Conservation (phyloP, 2,888 invertebrate species). For the Gastracanthus pulcherrimus region DNA sequence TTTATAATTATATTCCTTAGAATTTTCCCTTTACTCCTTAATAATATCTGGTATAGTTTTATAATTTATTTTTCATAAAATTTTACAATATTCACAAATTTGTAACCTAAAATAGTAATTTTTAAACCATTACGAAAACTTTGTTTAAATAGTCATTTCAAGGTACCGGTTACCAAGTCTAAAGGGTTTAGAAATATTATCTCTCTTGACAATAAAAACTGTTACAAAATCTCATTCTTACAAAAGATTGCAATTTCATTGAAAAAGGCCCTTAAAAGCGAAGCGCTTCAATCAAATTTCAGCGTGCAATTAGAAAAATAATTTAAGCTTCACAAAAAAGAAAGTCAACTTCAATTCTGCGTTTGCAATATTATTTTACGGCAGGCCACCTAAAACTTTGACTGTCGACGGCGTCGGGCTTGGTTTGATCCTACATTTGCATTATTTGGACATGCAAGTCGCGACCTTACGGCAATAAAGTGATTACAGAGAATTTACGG, state of each 20-base stretch:
- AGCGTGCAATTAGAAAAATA: slow-evolving; percentile 30
- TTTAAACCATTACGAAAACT: slow-evolving; percentile 39
- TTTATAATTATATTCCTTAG: slow-evolving; percentile 6
- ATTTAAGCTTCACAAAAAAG: background rate
- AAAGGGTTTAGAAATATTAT: slow-evolving; percentile 35
- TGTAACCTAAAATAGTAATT: slow-evolving; percentile 31
- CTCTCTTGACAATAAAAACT: slow-evolving; percentile 12
- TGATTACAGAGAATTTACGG: slow-evolving; percentile 24
- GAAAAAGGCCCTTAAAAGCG: slow-evolving; percentile 29
- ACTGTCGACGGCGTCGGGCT: too few relatives aligned
- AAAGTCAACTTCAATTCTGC: background rate
- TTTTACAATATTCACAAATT: slow-evolving; percentile 58
- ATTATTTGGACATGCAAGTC: background rate
- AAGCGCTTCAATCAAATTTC: slow-evolving; percentile 1
- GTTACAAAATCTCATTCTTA: slow-evolving; percentile 28
- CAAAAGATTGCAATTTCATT: slow-evolving; percentile 10
- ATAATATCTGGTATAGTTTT: slow-evolving; percentile 28
- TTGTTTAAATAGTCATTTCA: slow-evolving; percentile 7
- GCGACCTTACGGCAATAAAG: slow-evolving; percentile 18
- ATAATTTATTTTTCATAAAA: slow-evolving; percentile 18
- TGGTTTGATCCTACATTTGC: background rate
- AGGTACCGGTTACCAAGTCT: slow-evolving; percentile 22
- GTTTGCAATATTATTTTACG: background rate
- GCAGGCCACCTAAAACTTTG: background rate
- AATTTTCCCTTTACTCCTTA: slow-evolving; percentile 30